Conservation (phyloP, 1,140 invertebrate genomes). For the Drosophila ironensis region DNA sequence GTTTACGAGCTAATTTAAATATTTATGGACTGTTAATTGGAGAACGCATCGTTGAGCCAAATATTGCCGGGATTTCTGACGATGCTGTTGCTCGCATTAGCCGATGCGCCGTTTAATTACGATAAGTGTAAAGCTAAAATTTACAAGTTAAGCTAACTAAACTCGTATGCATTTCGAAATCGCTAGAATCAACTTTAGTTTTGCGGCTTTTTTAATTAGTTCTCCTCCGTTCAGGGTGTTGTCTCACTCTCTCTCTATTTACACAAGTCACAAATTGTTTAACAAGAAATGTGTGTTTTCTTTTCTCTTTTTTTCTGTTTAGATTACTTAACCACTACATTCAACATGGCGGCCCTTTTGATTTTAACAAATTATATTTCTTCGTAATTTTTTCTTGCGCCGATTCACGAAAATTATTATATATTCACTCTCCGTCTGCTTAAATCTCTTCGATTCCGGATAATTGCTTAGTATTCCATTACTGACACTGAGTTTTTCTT, state of each 20-base stretch:
- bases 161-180: constrained; percentile 69
- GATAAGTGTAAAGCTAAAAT: constrained; percentile 74
- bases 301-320: too few relatives aligned
- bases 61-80: constrained; percentile 21
- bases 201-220: constrained; percentile 42
- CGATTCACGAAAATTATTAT: constrained; percentile 36
- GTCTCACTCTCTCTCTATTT: constrained; percentile 65
- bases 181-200: constrained; percentile 52
- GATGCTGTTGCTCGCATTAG: neutral
- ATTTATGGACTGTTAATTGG: constrained; percentile 78
- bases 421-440: constrained; percentile 19
- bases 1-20: constrained; percentile 74
- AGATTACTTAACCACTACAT: constrained; percentile 69
- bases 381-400: constrained; percentile 51
- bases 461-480: constrained; percentile 21
- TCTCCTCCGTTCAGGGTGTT: constrained; percentile 41
- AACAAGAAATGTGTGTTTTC: constrained; percentile 46
- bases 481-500: constrained; percentile 72
- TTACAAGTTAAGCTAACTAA: constrained; percentile 79
- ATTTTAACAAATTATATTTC: constrained; percentile 30
- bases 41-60: constrained; percentile 41
- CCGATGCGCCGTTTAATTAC: constrained; percentile 59
- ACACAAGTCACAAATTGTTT: constrained; percentile 75
- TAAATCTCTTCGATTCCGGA: constrained; percentile 8
- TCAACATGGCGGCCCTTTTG: constrained; percentile 65